Evolutionary conservation across 2,797 vertebrate genomes (phyloP), one percentile per base, ranked within the genome.

Genomic region (Zalophus californianus): DNA sequence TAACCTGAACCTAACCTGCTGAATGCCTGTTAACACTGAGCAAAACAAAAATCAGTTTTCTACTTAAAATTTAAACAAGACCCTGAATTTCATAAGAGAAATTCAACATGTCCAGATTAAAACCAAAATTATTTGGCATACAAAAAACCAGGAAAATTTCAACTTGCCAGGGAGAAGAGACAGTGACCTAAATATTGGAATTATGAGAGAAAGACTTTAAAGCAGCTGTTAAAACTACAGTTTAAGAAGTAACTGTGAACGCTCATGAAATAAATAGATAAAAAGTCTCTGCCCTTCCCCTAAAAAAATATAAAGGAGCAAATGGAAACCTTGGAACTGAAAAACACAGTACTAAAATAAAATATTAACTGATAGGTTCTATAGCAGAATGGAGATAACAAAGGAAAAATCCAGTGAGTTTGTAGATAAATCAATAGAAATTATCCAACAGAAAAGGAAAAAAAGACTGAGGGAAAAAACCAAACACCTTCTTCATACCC

Each of bases 11-110:
- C 60, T 41, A n/a, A 60, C 16, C 60, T 83, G 70, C 16, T 85
- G 56, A 78, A 80, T 35, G 48, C 80, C 38, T 29, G 35, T 38
- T 66, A 92, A 73, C 11, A 79, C 54, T 92, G 54, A 62, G 75
- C 13, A 35, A 41, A 73, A 73, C 70, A 72, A 62, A 91, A 38
- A 75, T 79, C 73, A 41, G 29, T 70, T 50, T 58, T 79, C 78
- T 89, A 48, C 85, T 94, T 85, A 80, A 88, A 89, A 85, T 95
- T 41, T 84, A 89, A 92, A 96, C 48, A 86, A 80, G 86, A 75
- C 58, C 9, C 56, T 68, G 79, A 54, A 11, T 86, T 79, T 80
- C 56, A 16, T 52, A 86, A 70, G 2, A 90, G 68, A 77, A 86
- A 58, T n/a, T 62, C 32, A 41, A 56, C 38, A 41, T 1, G 29